phyloP scores from a whole-genome alignment of 2,797 vertebrate species.

The Pangasius macronema region DNA sequence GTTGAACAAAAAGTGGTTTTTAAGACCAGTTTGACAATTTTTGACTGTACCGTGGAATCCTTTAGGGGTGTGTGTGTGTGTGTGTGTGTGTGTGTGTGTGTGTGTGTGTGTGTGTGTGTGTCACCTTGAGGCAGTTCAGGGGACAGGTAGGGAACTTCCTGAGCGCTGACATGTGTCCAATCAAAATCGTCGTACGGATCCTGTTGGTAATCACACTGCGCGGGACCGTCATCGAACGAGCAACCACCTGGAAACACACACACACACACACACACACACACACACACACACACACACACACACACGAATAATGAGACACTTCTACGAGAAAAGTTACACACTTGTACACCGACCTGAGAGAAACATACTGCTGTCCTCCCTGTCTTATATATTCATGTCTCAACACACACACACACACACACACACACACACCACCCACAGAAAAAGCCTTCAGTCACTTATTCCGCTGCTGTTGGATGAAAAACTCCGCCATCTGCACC shows the following conservation, averaged over 20 bases:
- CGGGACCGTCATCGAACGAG: conserved; percentile 90
- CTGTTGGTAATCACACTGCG: conserved; percentile 94
- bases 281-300: conserved; percentile 20
- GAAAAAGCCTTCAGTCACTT: background rate
- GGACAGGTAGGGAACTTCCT: conserved; percentile 89
- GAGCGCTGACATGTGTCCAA: conserved; percentile 93
- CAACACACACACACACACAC: background rate
- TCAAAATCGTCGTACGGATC: conserved; percentile 96
- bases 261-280: conserved; percentile 13
- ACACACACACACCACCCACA: conserved; percentile 7
- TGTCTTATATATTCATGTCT: background rate
- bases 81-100: conserved; percentile 53
- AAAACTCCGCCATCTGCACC: background rate
- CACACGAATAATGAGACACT: conserved; percentile 19
- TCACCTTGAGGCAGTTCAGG: conserved; percentile 94
- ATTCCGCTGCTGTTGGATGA: background rate
- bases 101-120: conserved; percentile 58
- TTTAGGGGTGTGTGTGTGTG: conserved; percentile 9
- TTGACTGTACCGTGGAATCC: background rate
- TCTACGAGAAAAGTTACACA: conserved; percentile 4
- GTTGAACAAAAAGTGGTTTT: background rate
- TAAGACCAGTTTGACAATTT: background rate
- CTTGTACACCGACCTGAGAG: background rate
- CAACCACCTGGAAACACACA: conserved; percentile 82
- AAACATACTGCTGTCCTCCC: background rate